phyloP scores from a whole-genome alignment of 2,113 vertebrate species.

The Poicephalus meyeri region DNA sequence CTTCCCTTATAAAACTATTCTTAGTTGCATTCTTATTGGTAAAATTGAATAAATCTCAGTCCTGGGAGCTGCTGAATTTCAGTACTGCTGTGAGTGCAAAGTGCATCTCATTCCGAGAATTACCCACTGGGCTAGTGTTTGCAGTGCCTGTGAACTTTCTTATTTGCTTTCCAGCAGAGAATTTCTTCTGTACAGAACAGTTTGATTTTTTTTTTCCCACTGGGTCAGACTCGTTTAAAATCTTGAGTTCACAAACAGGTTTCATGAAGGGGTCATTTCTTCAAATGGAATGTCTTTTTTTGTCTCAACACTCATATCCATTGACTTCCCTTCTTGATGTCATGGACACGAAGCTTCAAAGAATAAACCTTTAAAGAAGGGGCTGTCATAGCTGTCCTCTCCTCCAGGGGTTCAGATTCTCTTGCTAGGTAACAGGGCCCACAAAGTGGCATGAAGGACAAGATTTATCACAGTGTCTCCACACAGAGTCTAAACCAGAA shows the following conservation, averaged over 20 bases:
- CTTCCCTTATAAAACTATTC: conserved; percentile 32
- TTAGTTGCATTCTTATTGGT: conserved; percentile 36
- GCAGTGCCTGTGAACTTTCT: conserved; percentile 60
- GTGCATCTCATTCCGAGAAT: conserved; percentile 60
- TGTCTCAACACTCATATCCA: background rate
- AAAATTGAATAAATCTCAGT: conserved; percentile 39
- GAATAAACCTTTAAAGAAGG: background rate
- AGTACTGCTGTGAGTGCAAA: conserved; percentile 65
- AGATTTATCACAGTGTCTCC: background rate
- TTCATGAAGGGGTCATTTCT: conserved; percentile 48
- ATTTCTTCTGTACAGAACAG: conserved; percentile 51
- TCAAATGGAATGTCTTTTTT: conserved; percentile 29
- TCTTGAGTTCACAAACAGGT: conserved; percentile 50
- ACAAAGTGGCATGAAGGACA: conserved; percentile 2
- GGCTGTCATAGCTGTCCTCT: conserved; percentile 30
- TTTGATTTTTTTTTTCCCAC: conserved; percentile 54
- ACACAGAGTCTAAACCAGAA: background rate
- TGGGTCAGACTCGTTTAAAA: conserved; percentile 56
- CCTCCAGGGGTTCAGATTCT: background rate
- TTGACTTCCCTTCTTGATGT: conserved; percentile 48
- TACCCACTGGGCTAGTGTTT: conserved; percentile 60
- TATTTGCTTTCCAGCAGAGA: conserved; percentile 55
- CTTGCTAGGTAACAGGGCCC: background rate
- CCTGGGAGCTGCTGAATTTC: conserved; percentile 34
- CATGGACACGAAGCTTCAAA: conserved; percentile 37